Percentiles rank a stretch among this genome's conserved stretches.
Evolutionary conservation across 64 coral and sea anemone species (phyloP).

Genomic region (Pocillopora damicornis): DNA sequence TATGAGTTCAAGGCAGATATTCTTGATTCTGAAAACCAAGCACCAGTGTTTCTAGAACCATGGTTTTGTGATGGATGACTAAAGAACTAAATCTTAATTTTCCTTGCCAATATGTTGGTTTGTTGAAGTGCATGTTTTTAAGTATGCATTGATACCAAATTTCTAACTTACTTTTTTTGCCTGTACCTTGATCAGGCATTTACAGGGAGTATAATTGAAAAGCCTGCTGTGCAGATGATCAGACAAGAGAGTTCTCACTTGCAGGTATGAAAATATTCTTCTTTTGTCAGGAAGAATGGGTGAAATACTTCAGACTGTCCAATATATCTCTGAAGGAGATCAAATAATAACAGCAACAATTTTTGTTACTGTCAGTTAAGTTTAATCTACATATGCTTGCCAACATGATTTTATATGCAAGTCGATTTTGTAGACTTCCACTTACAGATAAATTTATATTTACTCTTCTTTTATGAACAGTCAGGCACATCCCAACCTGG

Average conservation of each 20-base stretch:
- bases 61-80: background rate
- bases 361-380: too few relatives aligned
- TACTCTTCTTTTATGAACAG: background rate
- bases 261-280: background rate
- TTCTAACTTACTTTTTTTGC: background rate
- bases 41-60: background rate
- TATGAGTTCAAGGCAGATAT: slow-evolving; percentile 10
- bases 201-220: slow-evolving; percentile 36
- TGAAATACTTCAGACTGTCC: too few relatives aligned
- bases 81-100: too few relatives aligned
- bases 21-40: slow-evolving; percentile 31
- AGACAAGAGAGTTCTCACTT: background rate
- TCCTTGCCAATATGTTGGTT: too few relatives aligned
- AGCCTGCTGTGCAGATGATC: background rate
- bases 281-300: too few relatives aligned
- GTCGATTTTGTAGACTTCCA: background rate
- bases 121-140: too few relatives aligned
- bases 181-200: slow-evolving; percentile 14
- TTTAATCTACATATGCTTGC: background rate
- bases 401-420: background rate
- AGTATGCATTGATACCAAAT: too few relatives aligned
- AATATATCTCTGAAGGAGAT: too few relatives aligned
- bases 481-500: background rate
- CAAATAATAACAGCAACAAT: too few relatives aligned
- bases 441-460: background rate